These are phyloP conservation scores for Acinonyx jubatus DNA, from an alignment of 2,113 vertebrate genomes.

Conservation along the genomic window DNA sequence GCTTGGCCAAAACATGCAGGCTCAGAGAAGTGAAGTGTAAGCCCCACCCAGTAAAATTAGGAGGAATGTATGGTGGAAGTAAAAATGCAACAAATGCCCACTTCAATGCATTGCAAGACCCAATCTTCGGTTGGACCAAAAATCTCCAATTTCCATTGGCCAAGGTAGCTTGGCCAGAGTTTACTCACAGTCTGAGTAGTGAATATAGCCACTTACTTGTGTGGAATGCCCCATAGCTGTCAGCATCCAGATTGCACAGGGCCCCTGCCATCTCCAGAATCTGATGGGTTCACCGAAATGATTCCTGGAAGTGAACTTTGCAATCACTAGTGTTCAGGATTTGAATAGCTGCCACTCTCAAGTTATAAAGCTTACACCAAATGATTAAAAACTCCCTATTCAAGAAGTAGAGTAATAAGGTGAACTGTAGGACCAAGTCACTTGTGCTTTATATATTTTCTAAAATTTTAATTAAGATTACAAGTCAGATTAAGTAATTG, in stretches of 20 bases:
- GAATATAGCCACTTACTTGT: neutral
- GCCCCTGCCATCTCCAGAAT: neutral
- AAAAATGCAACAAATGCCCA: neutral
- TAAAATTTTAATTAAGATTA: constrained; percentile 48
- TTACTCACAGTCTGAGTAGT: neutral
- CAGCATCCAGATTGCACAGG: too few relatives aligned
- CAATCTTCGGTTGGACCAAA: neutral
- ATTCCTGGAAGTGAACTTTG: neutral
- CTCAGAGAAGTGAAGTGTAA: neutral
- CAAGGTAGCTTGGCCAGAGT: neutral
- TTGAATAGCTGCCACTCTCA: neutral
- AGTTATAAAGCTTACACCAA: neutral
- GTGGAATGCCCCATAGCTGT: too few relatives aligned
- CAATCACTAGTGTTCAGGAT: neutral
- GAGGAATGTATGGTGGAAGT: too few relatives aligned
- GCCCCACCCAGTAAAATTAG: neutral
- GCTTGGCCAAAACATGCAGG: neutral
- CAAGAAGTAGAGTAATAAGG: neutral
- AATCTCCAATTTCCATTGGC: neutral
- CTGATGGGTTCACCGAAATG: neutral
- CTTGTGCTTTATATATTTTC: neutral
- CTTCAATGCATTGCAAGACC: neutral
- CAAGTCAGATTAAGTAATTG: constrained; percentile 34
- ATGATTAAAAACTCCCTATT: neutral
- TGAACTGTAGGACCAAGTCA: neutral